Evolutionary conservation across 2,797 vertebrate species (phyloP), one percentile per base, ranked within the genome.

Genomic region (Propithecus perrieri): DNA sequence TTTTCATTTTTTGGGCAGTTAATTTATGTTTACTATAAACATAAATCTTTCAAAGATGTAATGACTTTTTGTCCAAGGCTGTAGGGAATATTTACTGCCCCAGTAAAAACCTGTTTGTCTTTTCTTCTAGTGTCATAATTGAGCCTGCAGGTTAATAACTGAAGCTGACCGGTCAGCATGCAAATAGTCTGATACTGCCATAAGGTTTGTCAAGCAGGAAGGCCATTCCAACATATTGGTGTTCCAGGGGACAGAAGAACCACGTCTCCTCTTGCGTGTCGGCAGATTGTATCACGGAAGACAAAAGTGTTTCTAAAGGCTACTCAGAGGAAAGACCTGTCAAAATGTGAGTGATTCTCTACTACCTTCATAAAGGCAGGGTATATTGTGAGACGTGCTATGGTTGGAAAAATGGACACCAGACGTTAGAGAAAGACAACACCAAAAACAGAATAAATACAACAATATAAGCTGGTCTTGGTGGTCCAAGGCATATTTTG

Each of bases 1-100:
- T 53, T 97, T 95, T 92, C 88, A 89, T 92, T 97, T 93, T 89
- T 91, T 85, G 69, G 74, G 88, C 57, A 97, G 90, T 75, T 96
- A 95, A 97, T 97, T 97, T 97, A 96, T 89, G 87, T 83, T 95
- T 90, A 35, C 48, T 94, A 5, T 78, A 91, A 96, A 72, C 20
- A 38, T 91, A 97, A 97, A 96, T 91, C 3, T 14, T 96, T 83
- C 63, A 89, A 38, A 50, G 57, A 87, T 95, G 48, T 97, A 91
- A 97, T 65, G 86, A 81, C 28, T 69, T 98, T 97, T 88, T 43
- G 22, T 95, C 59, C 84, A 97, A 59, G 86, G 80, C 20, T 35
- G 0, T 71, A 53, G 1, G 7, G 53, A 80, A 79, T 93, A 94
- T 88, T 96, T 96, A 94, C 57, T 59, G 69, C 26, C 71, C 65